phyloP scores from a whole-genome alignment of 2,797 vertebrate genomes.

The Amphiprion clarkii region DNA sequence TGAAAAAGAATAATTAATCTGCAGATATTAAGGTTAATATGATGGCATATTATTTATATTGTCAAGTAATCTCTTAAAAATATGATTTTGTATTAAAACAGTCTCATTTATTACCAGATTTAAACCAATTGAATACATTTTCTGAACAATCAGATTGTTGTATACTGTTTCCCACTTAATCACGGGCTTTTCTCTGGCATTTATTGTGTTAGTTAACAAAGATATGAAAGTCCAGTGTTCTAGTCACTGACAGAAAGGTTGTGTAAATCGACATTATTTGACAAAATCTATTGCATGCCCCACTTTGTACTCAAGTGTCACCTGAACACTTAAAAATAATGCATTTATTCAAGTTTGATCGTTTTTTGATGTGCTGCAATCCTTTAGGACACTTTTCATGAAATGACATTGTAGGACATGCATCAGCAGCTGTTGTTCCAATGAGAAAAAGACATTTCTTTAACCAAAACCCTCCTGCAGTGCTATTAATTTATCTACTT shows the following conservation, averaged over 20 bases:
- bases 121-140: not conserved
- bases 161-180: not conserved
- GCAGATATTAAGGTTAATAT: too few species aligned
- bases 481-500: too few species aligned
- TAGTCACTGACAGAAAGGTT: conserved; percentile 12
- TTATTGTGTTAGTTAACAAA: conserved; percentile 26
- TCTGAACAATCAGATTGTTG: not conserved
- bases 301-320: conserved; percentile 13
- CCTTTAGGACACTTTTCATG: not conserved
- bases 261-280: conserved; percentile 29
- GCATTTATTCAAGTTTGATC: not conserved
- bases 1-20: not conserved
- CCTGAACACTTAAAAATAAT: not conserved
- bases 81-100: too few species aligned
- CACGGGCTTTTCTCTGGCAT: conserved; percentile 8
- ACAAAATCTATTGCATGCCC: not conserved
- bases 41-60: too few species aligned
- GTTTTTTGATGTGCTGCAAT: not conserved
- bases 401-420: not conserved
- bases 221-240: conserved; percentile 71
- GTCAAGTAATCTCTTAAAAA: too few species aligned
- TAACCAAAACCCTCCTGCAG: too few species aligned
- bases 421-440: not conserved
- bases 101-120: not conserved
- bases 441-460: too few species aligned